phyloP scores from a whole-genome alignment of 1,140 invertebrate genomes.

The Trissolcus basalis region DNA sequence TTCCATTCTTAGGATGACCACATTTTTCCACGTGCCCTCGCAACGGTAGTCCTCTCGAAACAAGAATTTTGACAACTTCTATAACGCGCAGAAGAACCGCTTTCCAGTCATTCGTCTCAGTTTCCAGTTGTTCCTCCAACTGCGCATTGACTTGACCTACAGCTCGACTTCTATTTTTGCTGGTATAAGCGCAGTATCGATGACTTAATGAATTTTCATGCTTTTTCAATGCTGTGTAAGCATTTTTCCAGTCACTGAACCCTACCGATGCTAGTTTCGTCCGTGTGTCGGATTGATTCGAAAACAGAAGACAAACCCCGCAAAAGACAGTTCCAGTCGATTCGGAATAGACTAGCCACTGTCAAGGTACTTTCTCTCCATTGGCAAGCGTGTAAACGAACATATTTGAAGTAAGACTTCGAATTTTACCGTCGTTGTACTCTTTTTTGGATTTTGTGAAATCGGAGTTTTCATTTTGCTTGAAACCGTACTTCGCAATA shows the following conservation, averaged over 20 bases:
- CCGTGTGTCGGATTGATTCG: neutral
- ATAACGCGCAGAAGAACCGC: constrained; percentile 20
- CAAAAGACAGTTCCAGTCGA: constrained; percentile 3
- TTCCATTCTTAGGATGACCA: constrained; percentile 60
- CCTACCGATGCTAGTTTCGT: constrained; percentile 6
- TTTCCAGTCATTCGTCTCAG: constrained; percentile 25
- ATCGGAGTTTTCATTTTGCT: constrained; percentile 1
- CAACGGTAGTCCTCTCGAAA: constrained; percentile 57
- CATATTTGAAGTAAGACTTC: neutral
- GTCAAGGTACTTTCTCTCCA: neutral
- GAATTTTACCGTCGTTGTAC: constrained; percentile 3
- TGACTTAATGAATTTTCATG: constrained; percentile 4
- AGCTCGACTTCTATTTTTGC: constrained; percentile 11
- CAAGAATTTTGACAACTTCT: constrained; percentile 13
- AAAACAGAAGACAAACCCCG: neutral
- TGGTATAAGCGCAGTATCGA: neutral
- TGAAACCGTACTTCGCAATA: neutral
- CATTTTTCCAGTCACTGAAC: neutral
- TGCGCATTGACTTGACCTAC: constrained; percentile 13
- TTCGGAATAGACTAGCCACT: constrained; percentile 1
- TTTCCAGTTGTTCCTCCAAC: constrained; percentile 14
- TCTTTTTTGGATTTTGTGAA: neutral
- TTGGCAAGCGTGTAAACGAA: neutral
- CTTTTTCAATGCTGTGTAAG: neutral
- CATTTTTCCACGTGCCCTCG: constrained; percentile 61